Percentiles rank a stretch among this genome's conserved stretches.
These are phyloP conservation scores for Trichomalopsis sarcophagae DNA, from an alignment of 1,140 invertebrate species.

Conservation along the genomic window DNA sequence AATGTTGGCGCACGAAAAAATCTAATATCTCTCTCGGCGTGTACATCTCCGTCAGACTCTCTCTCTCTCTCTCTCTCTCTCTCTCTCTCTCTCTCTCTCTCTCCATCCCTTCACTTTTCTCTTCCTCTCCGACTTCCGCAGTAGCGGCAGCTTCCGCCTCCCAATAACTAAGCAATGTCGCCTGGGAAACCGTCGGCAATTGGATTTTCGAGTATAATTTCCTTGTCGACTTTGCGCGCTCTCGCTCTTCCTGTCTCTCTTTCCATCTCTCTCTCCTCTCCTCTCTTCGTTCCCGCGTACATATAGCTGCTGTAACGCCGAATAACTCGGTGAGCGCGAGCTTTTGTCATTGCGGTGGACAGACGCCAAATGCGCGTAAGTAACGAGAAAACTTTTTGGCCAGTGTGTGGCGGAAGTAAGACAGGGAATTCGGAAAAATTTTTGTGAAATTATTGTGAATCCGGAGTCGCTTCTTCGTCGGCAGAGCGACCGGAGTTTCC, in stretches of 20 bases:
- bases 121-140: constrained; percentile 1
- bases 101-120: not conserved
- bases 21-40: not conserved
- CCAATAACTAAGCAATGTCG: constrained; percentile 48
- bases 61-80: not conserved
- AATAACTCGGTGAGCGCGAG: not conserved
- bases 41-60: not conserved
- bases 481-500: not conserved
- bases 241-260: not conserved
- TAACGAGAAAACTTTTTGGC: constrained; percentile 40
- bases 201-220: constrained; percentile 51
- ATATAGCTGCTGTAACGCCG: too few relatives aligned
- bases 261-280: not conserved
- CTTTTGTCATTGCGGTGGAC: constrained; percentile 14
- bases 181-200: constrained; percentile 41
- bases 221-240: constrained; percentile 25
- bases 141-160: not conserved
- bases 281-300: not conserved
- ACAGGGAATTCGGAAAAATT: not conserved
- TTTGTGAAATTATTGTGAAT: not conserved
- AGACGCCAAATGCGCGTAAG: constrained; percentile 24
- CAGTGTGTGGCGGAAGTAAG: not conserved
- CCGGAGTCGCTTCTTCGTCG: not conserved
- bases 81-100: not conserved
- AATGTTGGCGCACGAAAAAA: not conserved